phyloP scores from a whole-genome alignment of 1,140 invertebrate genomes.

The Anthonomus grandis region DNA sequence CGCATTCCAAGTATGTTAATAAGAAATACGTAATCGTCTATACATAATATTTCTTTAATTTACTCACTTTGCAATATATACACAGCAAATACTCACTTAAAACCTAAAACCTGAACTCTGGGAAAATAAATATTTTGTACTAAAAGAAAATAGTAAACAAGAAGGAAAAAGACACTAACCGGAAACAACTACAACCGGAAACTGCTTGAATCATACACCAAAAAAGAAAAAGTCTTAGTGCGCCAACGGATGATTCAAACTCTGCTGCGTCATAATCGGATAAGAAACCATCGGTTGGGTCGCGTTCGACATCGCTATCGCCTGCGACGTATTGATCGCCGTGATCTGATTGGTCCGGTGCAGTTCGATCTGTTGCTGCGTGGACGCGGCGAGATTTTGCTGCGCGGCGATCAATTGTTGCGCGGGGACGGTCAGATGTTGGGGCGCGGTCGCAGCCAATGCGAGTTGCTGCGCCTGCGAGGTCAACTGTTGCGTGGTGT shows the following conservation, averaged over 20 bases:
- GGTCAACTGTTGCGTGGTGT: conserved; percentile 32
- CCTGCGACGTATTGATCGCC: conserved; percentile 49
- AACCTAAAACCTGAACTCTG: no score
- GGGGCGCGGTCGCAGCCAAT: conserved; percentile 38
- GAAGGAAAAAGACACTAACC: no score
- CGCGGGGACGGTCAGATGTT: conserved; percentile 40
- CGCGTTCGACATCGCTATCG: conserved; percentile 55
- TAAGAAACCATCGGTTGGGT: conserved; percentile 66
- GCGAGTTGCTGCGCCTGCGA: conserved; percentile 42
- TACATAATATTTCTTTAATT: no score
- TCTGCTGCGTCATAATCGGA: conserved; percentile 68
- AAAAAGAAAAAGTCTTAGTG: no score
- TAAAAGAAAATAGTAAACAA: no score
- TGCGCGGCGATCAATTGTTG: conserved; percentile 40
- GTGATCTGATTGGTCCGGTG: conserved; percentile 44
- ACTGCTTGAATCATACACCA: no score
- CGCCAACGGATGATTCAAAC: conserved; percentile 39
- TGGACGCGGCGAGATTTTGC: conserved; percentile 44
- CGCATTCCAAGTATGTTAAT: no score
- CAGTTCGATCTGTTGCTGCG: conserved; percentile 45
- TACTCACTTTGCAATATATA: no score
- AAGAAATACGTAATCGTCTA: no score
- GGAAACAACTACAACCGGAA: no score
- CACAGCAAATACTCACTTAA: no score
- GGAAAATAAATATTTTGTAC: no score